Evolutionary conservation across 1,140 invertebrate genomes (phyloP).

Genomic region (Oedothorax gibbosus): DNA sequence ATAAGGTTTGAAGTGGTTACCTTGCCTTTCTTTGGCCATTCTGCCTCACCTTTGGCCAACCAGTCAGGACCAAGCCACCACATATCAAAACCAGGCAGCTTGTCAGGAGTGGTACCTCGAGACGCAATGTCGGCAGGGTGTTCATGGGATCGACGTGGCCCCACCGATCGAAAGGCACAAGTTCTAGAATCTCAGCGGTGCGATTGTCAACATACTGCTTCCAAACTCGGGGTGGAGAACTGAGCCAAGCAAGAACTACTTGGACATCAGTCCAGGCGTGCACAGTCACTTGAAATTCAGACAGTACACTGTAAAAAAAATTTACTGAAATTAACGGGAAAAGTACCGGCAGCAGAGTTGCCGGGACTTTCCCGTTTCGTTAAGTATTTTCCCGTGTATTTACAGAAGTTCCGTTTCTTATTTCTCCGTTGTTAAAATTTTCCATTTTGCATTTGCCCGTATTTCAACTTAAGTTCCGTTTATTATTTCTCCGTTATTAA

Average conservation of each 20-base stretch:
- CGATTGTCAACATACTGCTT: neutral
- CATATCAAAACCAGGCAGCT: neutral
- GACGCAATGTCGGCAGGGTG: neutral
- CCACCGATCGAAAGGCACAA: conserved; percentile 20
- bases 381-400: no score
- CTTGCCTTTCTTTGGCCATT: neutral
- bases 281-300: neutral
- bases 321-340: no score
- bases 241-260: conserved; percentile 67
- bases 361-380: no score
- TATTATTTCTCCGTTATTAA: no score
- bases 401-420: no score
- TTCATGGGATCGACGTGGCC: neutral
- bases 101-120: conserved; percentile 20
- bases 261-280: conserved; percentile 62
- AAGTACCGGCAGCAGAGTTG: no score
- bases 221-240: conserved; percentile 63
- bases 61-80: conserved; percentile 35
- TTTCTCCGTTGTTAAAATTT: no score
- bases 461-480: no score
- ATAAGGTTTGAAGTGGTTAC: neutral
- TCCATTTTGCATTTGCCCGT: no score
- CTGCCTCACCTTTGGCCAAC: neutral
- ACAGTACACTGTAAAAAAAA: no score
- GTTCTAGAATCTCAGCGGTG: neutral